A percentile compares a stretch with the other conserved stretches of the same genome.
phyloP scores from a whole-genome alignment of 1,140 invertebrate genomes.

The Oedothorax gibbosus region DNA sequence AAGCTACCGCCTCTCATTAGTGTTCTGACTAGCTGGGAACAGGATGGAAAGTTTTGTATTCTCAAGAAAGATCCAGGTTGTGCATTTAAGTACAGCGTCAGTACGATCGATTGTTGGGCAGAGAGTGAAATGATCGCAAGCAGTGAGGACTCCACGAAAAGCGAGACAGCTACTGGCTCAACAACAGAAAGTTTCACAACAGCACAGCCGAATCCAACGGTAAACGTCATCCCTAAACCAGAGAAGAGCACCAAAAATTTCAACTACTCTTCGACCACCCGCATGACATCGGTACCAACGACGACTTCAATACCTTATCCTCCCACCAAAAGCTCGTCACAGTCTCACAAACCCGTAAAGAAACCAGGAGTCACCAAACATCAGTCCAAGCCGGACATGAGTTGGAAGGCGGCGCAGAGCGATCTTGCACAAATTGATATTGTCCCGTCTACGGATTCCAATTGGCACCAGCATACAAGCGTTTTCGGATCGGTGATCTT shows the following conservation, averaged over 20 bases:
- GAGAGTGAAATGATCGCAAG: slow-evolving; percentile 36
- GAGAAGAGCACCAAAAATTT: neutral
- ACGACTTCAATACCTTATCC: neutral
- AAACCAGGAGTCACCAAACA: slow-evolving; percentile 14
- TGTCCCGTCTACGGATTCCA: neutral
- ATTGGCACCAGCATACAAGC: slow-evolving; percentile 51
- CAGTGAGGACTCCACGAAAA: neutral
- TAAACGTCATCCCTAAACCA: neutral
- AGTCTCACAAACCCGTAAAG: neutral
- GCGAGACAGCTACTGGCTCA: neutral
- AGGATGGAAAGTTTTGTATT: slow-evolving; percentile 21
- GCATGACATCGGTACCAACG: neutral
- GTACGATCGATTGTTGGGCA: slow-evolving; percentile 30
- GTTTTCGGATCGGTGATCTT: slow-evolving; percentile 59
- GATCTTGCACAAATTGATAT: neutral
- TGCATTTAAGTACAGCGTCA: slow-evolving; percentile 31
- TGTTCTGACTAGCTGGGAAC: slow-evolving; percentile 30
- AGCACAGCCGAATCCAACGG: neutral
- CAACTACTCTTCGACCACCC: slow-evolving; percentile 14
- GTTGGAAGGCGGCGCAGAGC: neutral
- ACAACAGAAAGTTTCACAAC: slow-evolving; percentile 12
- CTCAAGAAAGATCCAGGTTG: slow-evolving; percentile 30
- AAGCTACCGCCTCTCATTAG: neutral
- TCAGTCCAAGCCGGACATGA: neutral
- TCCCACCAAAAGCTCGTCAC: neutral